These are phyloP conservation scores for Pseudomyrmex flavicornis DNA, from an alignment of 1,140 invertebrate species.

Conservation along the genomic window DNA sequence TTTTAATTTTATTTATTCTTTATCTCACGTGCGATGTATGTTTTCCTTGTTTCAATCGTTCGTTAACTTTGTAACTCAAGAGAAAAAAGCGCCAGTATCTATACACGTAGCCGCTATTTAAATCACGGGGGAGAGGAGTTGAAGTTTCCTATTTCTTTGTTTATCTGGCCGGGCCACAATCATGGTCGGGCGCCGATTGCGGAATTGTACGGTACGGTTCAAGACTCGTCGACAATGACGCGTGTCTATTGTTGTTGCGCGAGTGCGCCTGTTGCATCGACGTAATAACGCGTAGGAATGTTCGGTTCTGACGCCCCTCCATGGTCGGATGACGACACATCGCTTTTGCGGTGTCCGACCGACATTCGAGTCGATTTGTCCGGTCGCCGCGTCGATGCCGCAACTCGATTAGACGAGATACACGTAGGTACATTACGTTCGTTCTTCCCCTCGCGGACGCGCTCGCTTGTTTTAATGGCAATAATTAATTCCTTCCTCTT, in stretches of 20 bases:
- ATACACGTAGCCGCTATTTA: not conserved
- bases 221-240: constrained; percentile 66
- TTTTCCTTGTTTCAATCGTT: too few relatives aligned
- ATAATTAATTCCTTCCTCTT: constrained; percentile 24
- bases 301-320: not conserved
- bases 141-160: not conserved
- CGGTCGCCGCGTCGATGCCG: constrained; percentile 13
- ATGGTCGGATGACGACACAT: not conserved
- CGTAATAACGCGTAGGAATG: constrained; percentile 21
- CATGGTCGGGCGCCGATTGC: constrained; percentile 43
- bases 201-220: constrained; percentile 35
- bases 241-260: constrained; percentile 50
- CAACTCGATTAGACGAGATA: constrained; percentile 33
- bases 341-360: not conserved
- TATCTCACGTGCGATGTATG: too few relatives aligned
- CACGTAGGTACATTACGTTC: not conserved
- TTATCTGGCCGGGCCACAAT: not conserved
- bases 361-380: constrained; percentile 40
- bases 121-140: not conserved
- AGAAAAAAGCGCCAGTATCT: too few relatives aligned
- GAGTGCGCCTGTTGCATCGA: constrained; percentile 61
- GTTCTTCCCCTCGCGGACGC: not conserved
- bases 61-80: too few relatives aligned
- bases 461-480: not conserved
- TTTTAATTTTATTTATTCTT: too few relatives aligned